Conservation (phyloP, 1,140 invertebrate genomes). For the Saccostrea cuccullata region DNA sequence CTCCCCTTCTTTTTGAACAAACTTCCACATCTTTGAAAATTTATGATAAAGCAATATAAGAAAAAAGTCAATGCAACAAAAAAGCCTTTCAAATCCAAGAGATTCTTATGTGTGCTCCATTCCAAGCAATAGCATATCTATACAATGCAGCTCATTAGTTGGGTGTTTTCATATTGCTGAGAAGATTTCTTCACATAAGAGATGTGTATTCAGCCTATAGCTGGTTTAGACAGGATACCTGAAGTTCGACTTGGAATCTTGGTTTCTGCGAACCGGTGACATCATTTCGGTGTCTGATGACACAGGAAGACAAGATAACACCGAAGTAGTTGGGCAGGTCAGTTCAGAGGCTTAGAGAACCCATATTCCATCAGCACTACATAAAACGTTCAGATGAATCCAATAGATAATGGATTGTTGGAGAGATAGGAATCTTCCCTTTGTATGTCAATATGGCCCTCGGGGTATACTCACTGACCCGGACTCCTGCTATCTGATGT, state of each 20-base stretch:
- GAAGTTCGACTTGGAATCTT: background rate
- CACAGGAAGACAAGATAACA: background rate
- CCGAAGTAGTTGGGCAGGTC: background rate
- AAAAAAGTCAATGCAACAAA: too few relatives aligned
- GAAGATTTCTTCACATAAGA: too few relatives aligned
- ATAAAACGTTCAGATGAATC: slow-evolving; percentile 5
- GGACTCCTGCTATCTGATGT: background rate
- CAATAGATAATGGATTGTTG: background rate
- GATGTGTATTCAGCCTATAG: background rate
- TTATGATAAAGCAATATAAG: too few relatives aligned
- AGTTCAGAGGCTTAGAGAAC: background rate
- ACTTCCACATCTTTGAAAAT: too few relatives aligned
- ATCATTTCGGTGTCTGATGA: background rate
- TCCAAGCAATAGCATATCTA: too few relatives aligned
- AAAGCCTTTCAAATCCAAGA: too few relatives aligned
- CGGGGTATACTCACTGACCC: background rate
- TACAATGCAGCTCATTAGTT: too few relatives aligned
- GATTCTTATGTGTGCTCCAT: too few relatives aligned
- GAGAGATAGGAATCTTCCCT: slow-evolving; percentile 23
- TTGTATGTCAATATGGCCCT: background rate
- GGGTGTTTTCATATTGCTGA: too few relatives aligned
- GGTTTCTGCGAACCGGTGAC: background rate
- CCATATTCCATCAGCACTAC: slow-evolving; percentile 17
- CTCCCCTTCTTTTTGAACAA: too few relatives aligned
- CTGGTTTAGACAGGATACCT: background rate